A percentile compares a stretch with the other conserved stretches of the same genome.
Evolutionary conservation across 2,888 invertebrate species (phyloP).

Genomic region (Anthrax anthrax): DNA sequence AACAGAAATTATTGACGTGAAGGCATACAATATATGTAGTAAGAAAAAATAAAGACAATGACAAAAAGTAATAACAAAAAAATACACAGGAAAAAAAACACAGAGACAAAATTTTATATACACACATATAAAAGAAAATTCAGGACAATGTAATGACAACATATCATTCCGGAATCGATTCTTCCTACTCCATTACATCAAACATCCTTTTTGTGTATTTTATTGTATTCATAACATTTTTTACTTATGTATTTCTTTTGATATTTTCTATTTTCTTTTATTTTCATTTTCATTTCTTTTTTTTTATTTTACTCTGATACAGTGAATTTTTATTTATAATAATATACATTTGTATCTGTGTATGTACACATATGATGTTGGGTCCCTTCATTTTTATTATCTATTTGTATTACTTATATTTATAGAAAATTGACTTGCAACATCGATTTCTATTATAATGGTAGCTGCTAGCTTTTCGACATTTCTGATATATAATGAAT

Average conservation of each 20-base stretch:
- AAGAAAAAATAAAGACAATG: no score
- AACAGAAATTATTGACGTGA: no score
- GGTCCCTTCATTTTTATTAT: background rate
- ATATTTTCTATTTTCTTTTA: background rate
- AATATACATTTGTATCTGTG: no score
- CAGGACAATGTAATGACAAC: constrained; percentile 3
- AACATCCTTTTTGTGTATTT: background rate
- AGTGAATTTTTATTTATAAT: no score
- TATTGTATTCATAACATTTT: background rate
- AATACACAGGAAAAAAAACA: background rate
- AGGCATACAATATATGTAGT: no score
- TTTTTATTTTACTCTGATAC: no score
- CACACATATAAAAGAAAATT: constrained; percentile 1
- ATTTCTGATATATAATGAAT: no score
- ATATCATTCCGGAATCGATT: constrained; percentile 3
- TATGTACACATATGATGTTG: no score
- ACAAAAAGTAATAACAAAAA: no score
- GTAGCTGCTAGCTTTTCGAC: background rate
- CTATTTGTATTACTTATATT: background rate
- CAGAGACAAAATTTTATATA: no score
- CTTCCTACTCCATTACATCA: constrained; percentile 6
- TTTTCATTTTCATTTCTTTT: background rate
- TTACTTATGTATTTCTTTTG: background rate
- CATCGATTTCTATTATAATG: constrained; percentile 1
- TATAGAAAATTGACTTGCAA: constrained; percentile 9